Evolutionary conservation across 1,140 invertebrate genomes (phyloP), one percentile per base, ranked within the genome.

Genomic region (Neomicropteryx cornuta): DNA sequence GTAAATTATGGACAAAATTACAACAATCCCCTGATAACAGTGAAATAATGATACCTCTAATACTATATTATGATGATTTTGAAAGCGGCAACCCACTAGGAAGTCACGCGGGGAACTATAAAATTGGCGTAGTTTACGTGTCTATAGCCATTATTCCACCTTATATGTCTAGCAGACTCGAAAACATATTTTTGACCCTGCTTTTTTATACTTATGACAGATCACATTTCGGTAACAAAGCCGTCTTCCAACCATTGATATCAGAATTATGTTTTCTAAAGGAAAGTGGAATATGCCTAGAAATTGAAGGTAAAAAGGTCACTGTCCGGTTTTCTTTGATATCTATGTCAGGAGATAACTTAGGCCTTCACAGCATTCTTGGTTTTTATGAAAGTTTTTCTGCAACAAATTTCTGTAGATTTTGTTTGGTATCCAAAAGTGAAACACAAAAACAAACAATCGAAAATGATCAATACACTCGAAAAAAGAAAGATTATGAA

Each of bases 291-390:
- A 50, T 62, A 39, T 27, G 11, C 18, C 14, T 56, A 18, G 31
- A 34, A 34, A 30, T 36, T 30, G 17, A 39, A 35, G 30, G 28
- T 16, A 35, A 33, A 19, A 39, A 14, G 4, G 42, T 27, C 37
- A 36, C 39, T 18, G 35, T 57, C 28, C 43, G 39, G 28, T 53
- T 57, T 38, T 33, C 42, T 40, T 42, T 59, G 33, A 34, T 22
- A 18, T 41, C 55, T 23, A 31, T 58, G 29, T 19, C 48, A 13
- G 58, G 55, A 10, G 56, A 62, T 38, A 62, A 62, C 38, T 43
- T 60, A 27, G 50, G 55, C 16, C 5, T 57, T 3, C 46, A 62
- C 38, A 36, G 36, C n/a, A 38, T 58, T 10, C 28, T 57, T 14
- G 58, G 52, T 17, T 54, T 58, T 29, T 33, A 23, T 18, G 48